Evolutionary conservation across 1,140 invertebrate genomes (phyloP), one percentile per base, ranked within the genome.

Genomic region (Lepidostoma basale): DNA sequence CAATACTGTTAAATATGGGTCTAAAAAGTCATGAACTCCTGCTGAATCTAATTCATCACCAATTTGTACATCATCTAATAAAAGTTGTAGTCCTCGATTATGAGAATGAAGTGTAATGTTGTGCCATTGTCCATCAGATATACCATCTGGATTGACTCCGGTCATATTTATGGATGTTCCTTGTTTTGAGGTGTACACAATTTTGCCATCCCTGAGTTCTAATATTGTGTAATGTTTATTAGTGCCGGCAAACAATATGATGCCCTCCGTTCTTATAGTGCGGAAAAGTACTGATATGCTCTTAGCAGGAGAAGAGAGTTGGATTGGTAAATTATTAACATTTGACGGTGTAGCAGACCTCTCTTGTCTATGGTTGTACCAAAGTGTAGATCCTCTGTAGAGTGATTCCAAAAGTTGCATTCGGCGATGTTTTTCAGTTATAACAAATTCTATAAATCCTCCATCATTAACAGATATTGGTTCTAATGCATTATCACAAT

Each of bases 1-100:
- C 1, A 97, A 75, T 3, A 87, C 84, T 0, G 92, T 92, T 6
- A 97, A 79, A 75, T 96, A 96, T 1, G 94, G 93, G 80, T 96
- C 95, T 6, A 96, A 82, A 77, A 96, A 96, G 76, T 97, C 93
- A 75, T 97, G 95, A 1, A 95, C 90, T 9, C 92, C 90, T 10
- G 88, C 88, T 1, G 89, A 84, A 75, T 96, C 93, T 2, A 96
- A 81, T 75, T 95, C 93, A 73, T 96, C 93, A 0, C 92, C 93
- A 0, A 90, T 84, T 62, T 86, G 80, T n/a, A 78, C 75, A 18
- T 83, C 86, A 76, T 96, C 92, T 0, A 96, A 78, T 14, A 90
- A 77, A 2, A 96, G 70, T 63, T 88, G 83, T 14, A 95, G 80
- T 8, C 87, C 88, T 47, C 91, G 83, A n/a, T 88, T 86, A 20